These are phyloP conservation scores for Cryptocephalus primarius DNA, from an alignment of 2,888 invertebrate genomes.

Conservation along the genomic window DNA sequence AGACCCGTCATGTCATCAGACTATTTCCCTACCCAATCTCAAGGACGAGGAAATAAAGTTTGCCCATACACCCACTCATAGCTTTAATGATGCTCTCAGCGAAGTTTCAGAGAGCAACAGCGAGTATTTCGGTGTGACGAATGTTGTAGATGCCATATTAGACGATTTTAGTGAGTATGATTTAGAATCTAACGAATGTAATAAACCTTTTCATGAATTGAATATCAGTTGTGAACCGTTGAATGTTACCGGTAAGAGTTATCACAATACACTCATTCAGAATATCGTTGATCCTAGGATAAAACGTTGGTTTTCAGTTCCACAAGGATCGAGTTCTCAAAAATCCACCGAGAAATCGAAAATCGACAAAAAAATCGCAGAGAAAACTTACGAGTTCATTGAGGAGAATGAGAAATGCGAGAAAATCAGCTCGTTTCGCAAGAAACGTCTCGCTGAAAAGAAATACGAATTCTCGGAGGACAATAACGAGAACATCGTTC, in stretches of 20 bases:
- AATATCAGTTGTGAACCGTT: slow-evolving; percentile 39
- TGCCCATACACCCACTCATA: slow-evolving; percentile 11
- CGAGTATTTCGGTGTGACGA: slow-evolving; percentile 30
- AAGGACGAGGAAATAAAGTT: slow-evolving; percentile 24
- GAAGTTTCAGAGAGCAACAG: slow-evolving; percentile 34
- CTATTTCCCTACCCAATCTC: slow-evolving; percentile 18
- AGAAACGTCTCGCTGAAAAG: slow-evolving; percentile 77
- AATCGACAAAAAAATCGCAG: slow-evolving; percentile 45
- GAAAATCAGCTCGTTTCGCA: slow-evolving; percentile 76
- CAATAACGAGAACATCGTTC: slow-evolving; percentile 52
- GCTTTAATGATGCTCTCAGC: slow-evolving; percentile 29
- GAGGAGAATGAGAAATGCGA: slow-evolving; percentile 77
- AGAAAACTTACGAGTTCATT: slow-evolving; percentile 74
- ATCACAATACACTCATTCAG: slow-evolving; percentile 35
- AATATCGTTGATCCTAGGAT: slow-evolving; percentile 35
- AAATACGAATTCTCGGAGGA: slow-evolving; percentile 87
- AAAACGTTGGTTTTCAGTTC: slow-evolving; percentile 33
- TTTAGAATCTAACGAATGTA: slow-evolving; percentile 34
- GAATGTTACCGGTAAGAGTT: slow-evolving; percentile 37
- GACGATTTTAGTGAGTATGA: slow-evolving; percentile 39
- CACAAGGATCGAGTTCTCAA: slow-evolving; percentile 27
- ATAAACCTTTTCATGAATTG: slow-evolving; percentile 38
- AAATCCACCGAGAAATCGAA: slow-evolving; percentile 25
- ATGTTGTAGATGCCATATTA: slow-evolving; percentile 35
- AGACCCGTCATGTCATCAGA: slow-evolving; percentile 21